Conservation (phyloP, 2,888 invertebrate species). For the Morpho helenor region DNA sequence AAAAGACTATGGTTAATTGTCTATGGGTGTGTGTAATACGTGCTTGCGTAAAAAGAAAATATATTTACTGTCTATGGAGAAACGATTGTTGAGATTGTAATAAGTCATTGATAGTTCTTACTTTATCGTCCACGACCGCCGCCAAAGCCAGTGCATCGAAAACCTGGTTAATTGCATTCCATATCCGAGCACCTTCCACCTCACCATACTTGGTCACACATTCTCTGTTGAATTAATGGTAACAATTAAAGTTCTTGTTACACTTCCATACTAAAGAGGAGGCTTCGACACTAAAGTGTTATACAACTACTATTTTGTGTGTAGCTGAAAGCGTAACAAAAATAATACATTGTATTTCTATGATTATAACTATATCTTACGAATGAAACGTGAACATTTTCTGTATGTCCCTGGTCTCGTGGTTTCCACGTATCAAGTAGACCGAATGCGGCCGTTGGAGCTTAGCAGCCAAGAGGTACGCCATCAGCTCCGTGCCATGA, state of each 20-base stretch:
- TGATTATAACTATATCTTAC: slow-evolving; percentile 44
- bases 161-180: slow-evolving; percentile 84
- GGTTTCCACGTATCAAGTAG: slow-evolving; percentile 84
- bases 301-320: too few species aligned
- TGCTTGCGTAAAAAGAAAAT: too few species aligned
- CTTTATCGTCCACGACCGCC: slow-evolving; percentile 85
- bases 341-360: too few species aligned
- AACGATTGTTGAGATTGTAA: too few species aligned
- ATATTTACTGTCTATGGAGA: too few species aligned
- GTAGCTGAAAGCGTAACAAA: too few species aligned
- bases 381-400: slow-evolving; percentile 85
- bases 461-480: slow-evolving; percentile 85
- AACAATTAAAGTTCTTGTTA: too few species aligned
- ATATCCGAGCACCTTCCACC: slow-evolving; percentile 79
- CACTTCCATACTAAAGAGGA: too few species aligned
- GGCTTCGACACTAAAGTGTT: too few species aligned
- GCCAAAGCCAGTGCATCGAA: slow-evolving; percentile 87
- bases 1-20: too few species aligned
- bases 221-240: slow-evolving; percentile 68
- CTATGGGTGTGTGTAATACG: too few species aligned
- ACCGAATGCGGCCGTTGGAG: slow-evolving; percentile 82
- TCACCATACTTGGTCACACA: slow-evolving; percentile 84
- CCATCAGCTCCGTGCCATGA: slow-evolving; percentile 83
- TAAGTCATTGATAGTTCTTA: not conserved
- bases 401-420: slow-evolving; percentile 87